Base-by-base conservation (phyloP, 2,113 vertebrate genomes). In the Serinus canaria region DNA sequence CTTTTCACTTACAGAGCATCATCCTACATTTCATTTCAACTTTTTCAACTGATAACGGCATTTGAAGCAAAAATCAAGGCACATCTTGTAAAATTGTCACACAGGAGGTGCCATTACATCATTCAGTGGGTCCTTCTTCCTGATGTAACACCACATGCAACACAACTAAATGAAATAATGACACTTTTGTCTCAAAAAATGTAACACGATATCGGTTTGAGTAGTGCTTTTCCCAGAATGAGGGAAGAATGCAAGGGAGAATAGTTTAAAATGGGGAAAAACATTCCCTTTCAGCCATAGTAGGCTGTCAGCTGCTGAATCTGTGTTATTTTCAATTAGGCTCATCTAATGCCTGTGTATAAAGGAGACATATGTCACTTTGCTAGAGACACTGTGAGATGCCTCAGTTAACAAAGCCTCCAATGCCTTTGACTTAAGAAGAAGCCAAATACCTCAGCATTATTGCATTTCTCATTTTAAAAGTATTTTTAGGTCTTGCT, bases 321-420 rank as follows among this genome's bases (percentile, higher is more conserved):
- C 76, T 83, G 63, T 95, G 60, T 95, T 94, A 77, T 94, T 96
- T 96, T 95, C 95, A 96, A 75, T 96, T 94, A 95, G 41, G 49
- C 50, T 92, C 64, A 44, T 89, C 70, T 91, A 87, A 84, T 92
- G 85, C 43, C 55, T 75, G 47, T 44, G 56, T 77, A 15, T 96
- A 74, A 77, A 96, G 83, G 70, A 92, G 83, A 87, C 70, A 59
- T 68, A 83, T 89, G 90, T 82, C 91, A 95, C 89, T 96, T 87
- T 84, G 58, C 80, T 74, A 37, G 76, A 90, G 67, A 59, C 60
- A 53, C 59, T 28, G 33, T 70, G 80, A 95, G 56, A 60, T 94
- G 55, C 87, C 63, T 92, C 25, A 44, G 79, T 89, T 93, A 94
- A 81, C 66, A 90, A 90, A 95, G n/a, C 23, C 41, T 93, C 39